Percentiles rank a stretch among this genome's conserved stretches.
Conservation (phyloP, 2,113 vertebrate species). For the Arizona elegans region DNA sequence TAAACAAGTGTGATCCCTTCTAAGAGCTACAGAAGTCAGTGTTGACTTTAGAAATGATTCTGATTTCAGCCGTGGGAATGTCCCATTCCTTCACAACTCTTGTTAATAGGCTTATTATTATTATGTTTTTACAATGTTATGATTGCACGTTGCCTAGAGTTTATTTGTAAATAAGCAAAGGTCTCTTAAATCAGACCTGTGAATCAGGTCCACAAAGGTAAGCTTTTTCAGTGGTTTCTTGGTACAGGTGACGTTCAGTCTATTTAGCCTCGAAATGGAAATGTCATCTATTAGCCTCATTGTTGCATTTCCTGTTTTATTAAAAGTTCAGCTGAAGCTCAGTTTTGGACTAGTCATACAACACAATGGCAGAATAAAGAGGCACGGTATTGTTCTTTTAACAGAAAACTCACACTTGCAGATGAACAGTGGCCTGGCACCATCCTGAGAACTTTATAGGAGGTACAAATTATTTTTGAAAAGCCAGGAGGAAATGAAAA, state of each 20-base stretch:
- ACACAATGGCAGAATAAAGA: background rate
- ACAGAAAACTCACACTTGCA: slow-evolving; percentile 39
- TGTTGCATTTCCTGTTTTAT: slow-evolving; percentile 3
- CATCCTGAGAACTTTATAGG: slow-evolving; percentile 29
- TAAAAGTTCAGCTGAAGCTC: slow-evolving; percentile 15
- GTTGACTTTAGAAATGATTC: background rate
- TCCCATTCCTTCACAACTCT: background rate
- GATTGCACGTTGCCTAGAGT: background rate
- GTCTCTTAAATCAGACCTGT: background rate
- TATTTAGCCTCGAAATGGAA: background rate
- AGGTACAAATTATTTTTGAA: slow-evolving; percentile 34
- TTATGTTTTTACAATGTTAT: background rate
- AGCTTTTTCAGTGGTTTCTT: background rate
- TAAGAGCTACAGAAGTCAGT: background rate
- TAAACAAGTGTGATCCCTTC: background rate
- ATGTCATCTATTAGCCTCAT: background rate
- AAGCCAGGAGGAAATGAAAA: slow-evolving; percentile 46
- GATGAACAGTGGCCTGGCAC: slow-evolving; percentile 30
- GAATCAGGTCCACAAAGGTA: slow-evolving; percentile 7
- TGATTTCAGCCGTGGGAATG: background rate
- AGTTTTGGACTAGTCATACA: background rate
- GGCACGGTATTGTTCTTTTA: background rate
- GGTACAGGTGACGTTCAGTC: background rate
- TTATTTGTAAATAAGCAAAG: background rate
- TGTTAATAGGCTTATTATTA: background rate